Evolutionary conservation across 2,113 vertebrate species (phyloP).

Genomic region (Mohoua ochrocephala): DNA sequence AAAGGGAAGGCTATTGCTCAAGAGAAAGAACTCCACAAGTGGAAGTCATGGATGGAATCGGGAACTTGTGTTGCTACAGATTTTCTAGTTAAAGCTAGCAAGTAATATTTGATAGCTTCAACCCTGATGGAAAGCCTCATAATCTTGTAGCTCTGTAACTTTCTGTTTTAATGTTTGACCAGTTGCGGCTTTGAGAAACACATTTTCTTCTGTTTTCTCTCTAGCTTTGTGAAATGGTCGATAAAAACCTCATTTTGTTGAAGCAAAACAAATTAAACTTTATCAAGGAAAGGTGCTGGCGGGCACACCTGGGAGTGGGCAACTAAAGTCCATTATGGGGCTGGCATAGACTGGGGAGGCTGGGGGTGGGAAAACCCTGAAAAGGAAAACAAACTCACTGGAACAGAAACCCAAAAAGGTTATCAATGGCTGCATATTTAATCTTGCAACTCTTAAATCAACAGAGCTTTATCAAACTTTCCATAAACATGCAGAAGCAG

Average conservation of each 20-base stretch:
- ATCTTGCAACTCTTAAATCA: background rate
- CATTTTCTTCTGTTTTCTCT: constrained; percentile 3
- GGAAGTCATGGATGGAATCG: background rate
- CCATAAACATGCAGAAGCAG: background rate
- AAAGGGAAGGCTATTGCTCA: background rate
- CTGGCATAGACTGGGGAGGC: background rate
- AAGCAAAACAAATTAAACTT: constrained; percentile 34
- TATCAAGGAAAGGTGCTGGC: constrained; percentile 15
- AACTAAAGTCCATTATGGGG: background rate
- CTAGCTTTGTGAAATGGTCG: background rate
- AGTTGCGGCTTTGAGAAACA: background rate
- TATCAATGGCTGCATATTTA: background rate
- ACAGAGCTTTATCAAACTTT: background rate
- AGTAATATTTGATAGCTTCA: background rate
- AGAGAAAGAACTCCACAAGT: background rate
- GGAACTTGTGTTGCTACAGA: background rate
- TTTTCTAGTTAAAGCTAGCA: background rate
- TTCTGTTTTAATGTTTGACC: constrained; percentile 17
- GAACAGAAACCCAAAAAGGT: background rate
- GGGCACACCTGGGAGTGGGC: background rate
- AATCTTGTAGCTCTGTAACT: background rate
- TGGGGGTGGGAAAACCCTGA: background rate
- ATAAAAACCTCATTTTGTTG: constrained; percentile 29
- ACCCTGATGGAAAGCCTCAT: background rate
- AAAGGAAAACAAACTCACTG: background rate